Evolutionary conservation across 2,888 invertebrate genomes (phyloP), one percentile per base, ranked within the genome.

Genomic region (Mesorhabditis belari): DNA sequence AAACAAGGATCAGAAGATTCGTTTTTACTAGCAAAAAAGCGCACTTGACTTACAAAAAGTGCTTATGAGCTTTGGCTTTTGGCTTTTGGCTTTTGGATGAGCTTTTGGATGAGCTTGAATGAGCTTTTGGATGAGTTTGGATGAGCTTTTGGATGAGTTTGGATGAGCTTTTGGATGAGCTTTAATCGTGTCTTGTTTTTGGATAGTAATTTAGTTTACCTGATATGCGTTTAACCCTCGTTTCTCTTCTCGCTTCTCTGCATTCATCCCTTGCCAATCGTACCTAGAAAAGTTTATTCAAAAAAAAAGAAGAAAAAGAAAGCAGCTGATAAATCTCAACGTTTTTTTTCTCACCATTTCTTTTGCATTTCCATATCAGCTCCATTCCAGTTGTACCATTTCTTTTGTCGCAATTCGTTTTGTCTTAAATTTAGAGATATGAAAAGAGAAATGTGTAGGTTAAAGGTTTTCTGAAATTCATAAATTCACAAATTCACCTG

Each of bases 261-360:
- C 63, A 24, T 62, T 56, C 23, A 67, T 55, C 52, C 69, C 66
- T 57, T 74, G 74, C 74, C 74, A 74, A 60, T 74, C 74, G 66
- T 73, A 74, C 74, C 72, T 74, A 58, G 51, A 70, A 64, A 49
- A 19, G 17, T 19, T 2, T 19, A 54, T 25, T 24, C 12, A 12
- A 12, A 6, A 2, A 1, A 54, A 23, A 12, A 27, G 1, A 17
- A 1, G 21, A 51, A 51, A n/a, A n/a, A n/a, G n/a, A n/a, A n/a
- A n/a, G n/a, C n/a, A n/a, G n/a, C n/a, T n/a, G n/a, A n/a, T n/a
- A n/a, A n/a, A 5, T 9, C 21, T 53, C 54, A n/a, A n/a, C 4
- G 3, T 5, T 5, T 25, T 5, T 25, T 27, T 6, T 58, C 64
- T 55, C n/a, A 67, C 67, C 67, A 67, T 58, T 65, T 67, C 57